A percentile compares a stretch with the other conserved stretches of the same genome.
These are phyloP conservation scores for Drosophila takahashii DNA, from an alignment of 1,140 invertebrate species.

Conservation along the genomic window DNA sequence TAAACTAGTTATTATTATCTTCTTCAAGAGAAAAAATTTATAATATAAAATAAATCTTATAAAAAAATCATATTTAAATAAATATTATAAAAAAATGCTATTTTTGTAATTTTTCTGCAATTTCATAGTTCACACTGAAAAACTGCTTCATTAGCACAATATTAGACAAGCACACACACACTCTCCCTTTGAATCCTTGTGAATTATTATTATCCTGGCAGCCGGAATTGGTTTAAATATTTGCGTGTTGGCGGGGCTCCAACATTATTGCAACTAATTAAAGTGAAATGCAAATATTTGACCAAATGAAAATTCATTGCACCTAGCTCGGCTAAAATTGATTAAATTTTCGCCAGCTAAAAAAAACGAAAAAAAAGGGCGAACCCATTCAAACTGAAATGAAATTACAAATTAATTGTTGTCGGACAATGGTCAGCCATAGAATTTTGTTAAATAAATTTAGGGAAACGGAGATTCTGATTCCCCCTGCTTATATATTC, in stretches of 20 bases:
- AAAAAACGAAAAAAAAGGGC: not conserved
- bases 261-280: conserved; percentile 65
- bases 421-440: conserved; percentile 17
- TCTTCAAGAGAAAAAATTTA: too few species aligned
- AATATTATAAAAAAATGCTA: too few species aligned
- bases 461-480: not conserved
- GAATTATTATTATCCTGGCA: conserved; percentile 9
- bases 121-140: conserved; percentile 1
- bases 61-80: not conserved
- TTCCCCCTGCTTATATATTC: not conserved
- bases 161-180: conserved; percentile 11
- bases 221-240: conserved; percentile 9
- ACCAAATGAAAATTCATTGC: conserved; percentile 46
- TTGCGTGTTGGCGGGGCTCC: conserved; percentile 1
- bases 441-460: conserved; percentile 58
- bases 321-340: conserved; percentile 18
- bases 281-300: conserved; percentile 72
- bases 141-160: conserved; percentile 67
- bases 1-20: too few species aligned
- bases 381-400: conserved; percentile 24
- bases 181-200: not conserved
- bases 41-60: not conserved
- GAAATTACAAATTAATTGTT: conserved; percentile 45
- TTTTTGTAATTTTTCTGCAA: not conserved
- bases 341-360: conserved; percentile 22